Base-by-base conservation (phyloP, 2,113 vertebrate genomes). In the Scomber japonicus region DNA sequence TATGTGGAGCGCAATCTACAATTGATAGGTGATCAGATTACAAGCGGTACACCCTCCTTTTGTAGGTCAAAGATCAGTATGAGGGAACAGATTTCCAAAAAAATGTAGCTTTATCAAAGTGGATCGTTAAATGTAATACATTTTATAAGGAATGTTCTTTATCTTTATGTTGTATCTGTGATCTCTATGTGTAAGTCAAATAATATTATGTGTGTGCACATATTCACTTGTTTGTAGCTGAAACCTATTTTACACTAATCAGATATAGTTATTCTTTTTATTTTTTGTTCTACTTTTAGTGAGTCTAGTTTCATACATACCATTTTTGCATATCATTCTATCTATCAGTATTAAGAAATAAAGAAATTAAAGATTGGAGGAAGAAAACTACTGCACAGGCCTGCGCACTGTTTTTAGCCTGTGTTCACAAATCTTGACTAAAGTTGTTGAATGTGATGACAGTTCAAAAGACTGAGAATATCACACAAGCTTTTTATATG, bases 401-500 rank as follows among this genome's bases (percentile, higher is more conserved):
- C 45, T 75, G 44, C 4, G 79, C 31, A 72, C 15, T 49, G 63
- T 54, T 71, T 48, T 44, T 44, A 30, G 24, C 55, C 51, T 19
- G 5, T 16, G 27, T 51, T 84, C 71, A 71, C 65, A 56, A 31
- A 61, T 71, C 50, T 71, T 56, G 46, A 78, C 50, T 60, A 69
- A 72, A 0, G 55, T 73, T 73, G 59, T 68, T 78, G 69, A 57
- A 86, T 73, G 79, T 78, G 77, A 83, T 69, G 63, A 62, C 75
- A 62, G 51, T 61, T 78, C 76, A 66, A 77, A 75, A 71, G 67
- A 71, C 78, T 71, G 74, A 83, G 45, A 80, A 78, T 56, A 77
- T 80, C 60, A 59, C n/a, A 66, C 48, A 55, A 51, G 55, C 51
- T 66, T 82, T 81, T 81, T n/a, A 77, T 66, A 56, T 61, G 31